Percentiles rank a stretch among this genome's conserved stretches.
Conservation (phyloP, 1,140 invertebrate genomes). For the Caenorhabditis inopinata region DNA sequence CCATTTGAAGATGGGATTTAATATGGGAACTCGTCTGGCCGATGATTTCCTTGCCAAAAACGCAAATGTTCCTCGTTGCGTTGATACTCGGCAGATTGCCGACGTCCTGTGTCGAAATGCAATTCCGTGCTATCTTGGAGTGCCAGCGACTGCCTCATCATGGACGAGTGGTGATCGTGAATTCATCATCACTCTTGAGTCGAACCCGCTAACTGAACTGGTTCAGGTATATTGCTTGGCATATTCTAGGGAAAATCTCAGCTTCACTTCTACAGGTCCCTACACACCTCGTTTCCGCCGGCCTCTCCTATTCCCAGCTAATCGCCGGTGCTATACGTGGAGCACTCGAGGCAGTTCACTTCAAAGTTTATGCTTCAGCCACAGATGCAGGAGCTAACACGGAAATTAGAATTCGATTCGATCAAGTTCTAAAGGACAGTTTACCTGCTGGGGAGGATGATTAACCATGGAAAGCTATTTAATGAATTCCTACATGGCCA, state of each 20-base stretch:
- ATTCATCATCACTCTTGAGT: constrained; percentile 90
- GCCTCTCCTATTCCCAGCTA: constrained; percentile 88
- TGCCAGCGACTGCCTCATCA: constrained; percentile 69
- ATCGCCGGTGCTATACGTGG: constrained; percentile 89
- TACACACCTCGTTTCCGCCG: constrained; percentile 68
- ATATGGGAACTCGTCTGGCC: constrained; percentile 93
- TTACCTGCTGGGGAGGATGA: constrained; percentile 97
- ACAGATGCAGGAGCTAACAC: constrained; percentile 91
- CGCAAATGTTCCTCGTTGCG: constrained; percentile 80
- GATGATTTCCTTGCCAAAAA: constrained; percentile 93
- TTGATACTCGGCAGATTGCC: constrained; percentile 76
- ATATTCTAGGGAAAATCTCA: not conserved
- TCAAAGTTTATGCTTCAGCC: constrained; percentile 70
- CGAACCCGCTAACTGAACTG: constrained; percentile 81
- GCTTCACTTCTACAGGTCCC: constrained; percentile 68
- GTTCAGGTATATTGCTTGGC: not conserved
- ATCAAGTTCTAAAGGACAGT: constrained; percentile 91
- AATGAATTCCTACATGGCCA: too few species aligned
- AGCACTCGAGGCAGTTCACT: constrained; percentile 89
- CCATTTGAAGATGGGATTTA: constrained; percentile 74
- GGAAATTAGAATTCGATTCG: constrained; percentile 91
- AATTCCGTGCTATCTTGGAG: constrained; percentile 58
- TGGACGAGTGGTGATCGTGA: constrained; percentile 92
- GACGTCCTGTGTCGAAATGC: constrained; percentile 83
- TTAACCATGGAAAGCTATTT: constrained; percentile 51